Base-by-base conservation (phyloP, 2,888 invertebrate genomes). In the Drosophila stalkeri region DNA sequence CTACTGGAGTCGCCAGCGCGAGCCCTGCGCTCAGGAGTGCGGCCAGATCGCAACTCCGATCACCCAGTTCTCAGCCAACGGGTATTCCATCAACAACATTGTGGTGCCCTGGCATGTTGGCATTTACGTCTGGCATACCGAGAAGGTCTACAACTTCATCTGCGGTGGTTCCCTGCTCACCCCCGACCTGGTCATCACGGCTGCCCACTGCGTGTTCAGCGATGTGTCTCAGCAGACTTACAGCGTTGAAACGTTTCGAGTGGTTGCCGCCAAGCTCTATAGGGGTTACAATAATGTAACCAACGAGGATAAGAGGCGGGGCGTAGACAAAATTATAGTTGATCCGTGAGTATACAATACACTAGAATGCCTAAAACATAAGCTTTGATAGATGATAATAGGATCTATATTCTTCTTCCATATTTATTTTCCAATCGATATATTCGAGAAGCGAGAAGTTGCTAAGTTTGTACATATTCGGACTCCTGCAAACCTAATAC, bases 71-170 rank as follows among this genome's bases (percentile, higher is more conserved):
- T 81, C 86, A 2, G 76, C 79, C 20, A 18, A 47, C 20, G 86
- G 90, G 0, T 75, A 77, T 31, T 65, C 84, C 3, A 60, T 81
- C 9, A 81, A 89, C 49, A 90, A 90, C 31, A 77, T 76, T 0
- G 74, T 75, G 6, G 89, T 90, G 12, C 86, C 86, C 12, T 87
- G 86, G 86, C 86, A 87, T 8, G 66, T 90, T 37, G 90, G 77
- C 16, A 56, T 87, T 43, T 87, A 87, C 41, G 64, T 47, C 6
- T 44, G 41, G 64, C 74, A 64, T 68, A 71, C 41, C 41, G 86
- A 87, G 56, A 70, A 46, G 49, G n/a, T 56, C 31, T 81, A 72
- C 18, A 76, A 69, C 37, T 87, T 89, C 31, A 33, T 75, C 35
- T 87, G 86, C 12, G 86, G 86, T 2, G 86, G 86, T 2, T 77